Evolutionary conservation across 2,888 invertebrate species (phyloP).

Genomic region (Merodon equestris): DNA sequence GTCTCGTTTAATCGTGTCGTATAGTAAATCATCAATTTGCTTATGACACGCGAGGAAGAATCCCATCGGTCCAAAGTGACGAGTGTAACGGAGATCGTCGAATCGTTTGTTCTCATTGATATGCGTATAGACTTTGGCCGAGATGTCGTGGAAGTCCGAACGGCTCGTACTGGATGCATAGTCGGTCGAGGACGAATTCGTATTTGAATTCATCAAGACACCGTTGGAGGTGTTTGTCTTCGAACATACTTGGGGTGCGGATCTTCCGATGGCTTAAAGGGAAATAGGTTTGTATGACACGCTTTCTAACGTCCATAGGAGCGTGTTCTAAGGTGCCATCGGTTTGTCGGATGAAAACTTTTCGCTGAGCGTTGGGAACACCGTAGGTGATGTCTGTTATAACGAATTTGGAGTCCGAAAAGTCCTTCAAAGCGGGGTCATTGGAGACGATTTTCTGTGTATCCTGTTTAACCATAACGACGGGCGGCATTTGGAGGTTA

Average conservation of each 20-base stretch:
- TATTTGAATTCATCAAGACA: slow-evolving; percentile 88
- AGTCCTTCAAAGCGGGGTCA: slow-evolving; percentile 88
- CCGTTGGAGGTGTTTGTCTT: slow-evolving; percentile 84
- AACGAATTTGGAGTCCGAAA: slow-evolving; percentile 84
- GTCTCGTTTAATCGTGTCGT: slow-evolving; percentile 84
- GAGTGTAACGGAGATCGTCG: slow-evolving; percentile 89
- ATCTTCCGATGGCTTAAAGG: slow-evolving; percentile 87
- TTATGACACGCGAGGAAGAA: slow-evolving; percentile 93
- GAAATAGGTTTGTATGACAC: slow-evolving; percentile 92
- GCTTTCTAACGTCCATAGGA: slow-evolving; percentile 87
- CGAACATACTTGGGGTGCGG: slow-evolving; percentile 88
- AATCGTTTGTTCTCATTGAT: slow-evolving; percentile 85
- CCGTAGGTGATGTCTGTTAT: slow-evolving; percentile 96
- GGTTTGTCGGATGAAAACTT: slow-evolving; percentile 84
- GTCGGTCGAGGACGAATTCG: slow-evolving; percentile 91
- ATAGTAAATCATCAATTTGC: slow-evolving; percentile 87
- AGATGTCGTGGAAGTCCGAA: slow-evolving; percentile 90
- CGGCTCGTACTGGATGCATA: slow-evolving; percentile 96
- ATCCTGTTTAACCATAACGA: slow-evolving; percentile 84
- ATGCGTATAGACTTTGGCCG: slow-evolving; percentile 87
- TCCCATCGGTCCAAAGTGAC: slow-evolving; percentile 94
- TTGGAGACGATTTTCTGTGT: slow-evolving; percentile 83
- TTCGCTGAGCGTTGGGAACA: slow-evolving; percentile 84
- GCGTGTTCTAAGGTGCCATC: slow-evolving; percentile 91
- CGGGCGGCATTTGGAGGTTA: slow-evolving; percentile 93